Percentiles rank a stretch among this genome's conserved stretches.
These are phyloP conservation scores for Glaucopsyche alexis DNA, from an alignment of 2,888 invertebrate genomes.

Conservation along the genomic window DNA sequence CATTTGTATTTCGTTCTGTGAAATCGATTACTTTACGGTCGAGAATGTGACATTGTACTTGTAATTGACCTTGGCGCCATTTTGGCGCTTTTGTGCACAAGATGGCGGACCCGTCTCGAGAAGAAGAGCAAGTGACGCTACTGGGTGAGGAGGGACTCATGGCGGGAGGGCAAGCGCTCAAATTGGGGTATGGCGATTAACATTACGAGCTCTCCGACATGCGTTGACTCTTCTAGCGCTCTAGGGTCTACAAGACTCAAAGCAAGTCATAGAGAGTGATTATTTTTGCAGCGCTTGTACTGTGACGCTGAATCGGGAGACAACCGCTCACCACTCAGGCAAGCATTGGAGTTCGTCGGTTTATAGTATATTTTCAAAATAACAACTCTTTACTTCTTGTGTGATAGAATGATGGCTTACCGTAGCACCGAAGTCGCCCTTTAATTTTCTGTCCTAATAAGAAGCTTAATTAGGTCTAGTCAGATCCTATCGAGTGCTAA, in stretches of 20 bases:
- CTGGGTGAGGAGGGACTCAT: constrained; percentile 97
- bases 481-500: constrained; percentile 68
- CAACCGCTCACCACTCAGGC: constrained; percentile 89
- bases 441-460: constrained; percentile 53
- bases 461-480: constrained; percentile 53
- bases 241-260: constrained; percentile 56
- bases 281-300: constrained; percentile 89
- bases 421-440: constrained; percentile 57
- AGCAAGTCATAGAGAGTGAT: constrained; percentile 74
- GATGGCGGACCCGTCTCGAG: constrained; percentile 98
- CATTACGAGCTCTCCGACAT: constrained; percentile 59
- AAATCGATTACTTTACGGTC: constrained; percentile 21
- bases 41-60: constrained; percentile 82
- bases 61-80: constrained; percentile 80
- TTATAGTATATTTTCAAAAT: constrained; percentile 76
- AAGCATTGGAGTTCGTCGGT: constrained; percentile 82
- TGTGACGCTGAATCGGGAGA: constrained; percentile 84
- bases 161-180: constrained; percentile 97
- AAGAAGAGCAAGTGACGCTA: constrained; percentile 97
- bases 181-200: constrained; percentile 92
- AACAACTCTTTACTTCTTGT: constrained; percentile 73
- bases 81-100: constrained; percentile 83
- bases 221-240: constrained; percentile 58
- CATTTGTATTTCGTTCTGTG: constrained; percentile 11
- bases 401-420: constrained; percentile 77